Evolutionary conservation across 2,797 vertebrate species (phyloP).

Genomic region (Gallinago nigripennis): DNA sequence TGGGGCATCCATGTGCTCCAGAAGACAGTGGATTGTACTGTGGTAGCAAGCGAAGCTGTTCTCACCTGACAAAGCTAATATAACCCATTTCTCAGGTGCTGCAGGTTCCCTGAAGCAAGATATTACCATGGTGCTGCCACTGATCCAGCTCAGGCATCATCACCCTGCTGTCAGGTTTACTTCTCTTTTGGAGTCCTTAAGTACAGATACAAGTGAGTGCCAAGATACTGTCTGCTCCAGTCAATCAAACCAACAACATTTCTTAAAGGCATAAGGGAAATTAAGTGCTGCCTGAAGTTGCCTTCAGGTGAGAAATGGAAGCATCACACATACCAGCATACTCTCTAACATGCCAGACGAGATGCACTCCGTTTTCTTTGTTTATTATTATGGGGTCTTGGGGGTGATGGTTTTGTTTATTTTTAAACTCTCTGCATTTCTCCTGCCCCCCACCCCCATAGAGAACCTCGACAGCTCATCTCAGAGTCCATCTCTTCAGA

Average conservation of each 20-base stretch:
- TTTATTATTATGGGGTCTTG: rapidly evolving
- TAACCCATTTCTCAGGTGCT: background rate
- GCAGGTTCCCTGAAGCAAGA: background rate
- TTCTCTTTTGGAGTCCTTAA: background rate
- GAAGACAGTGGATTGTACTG: background rate
- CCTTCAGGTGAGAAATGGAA: background rate
- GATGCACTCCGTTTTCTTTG: background rate
- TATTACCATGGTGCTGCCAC: background rate
- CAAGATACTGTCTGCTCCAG: background rate
- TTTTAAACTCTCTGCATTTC: background rate
- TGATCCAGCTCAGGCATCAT: background rate
- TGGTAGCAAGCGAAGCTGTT: background rate
- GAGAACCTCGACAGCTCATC: background rate
- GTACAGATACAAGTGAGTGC: background rate
- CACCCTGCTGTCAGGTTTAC: background rate
- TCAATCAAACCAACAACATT: background rate
- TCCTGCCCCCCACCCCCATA: rapidly evolving
- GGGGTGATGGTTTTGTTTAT: background rate
- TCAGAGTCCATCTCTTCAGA: background rate
- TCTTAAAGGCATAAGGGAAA: background rate
- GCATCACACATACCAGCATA: background rate
- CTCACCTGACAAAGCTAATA: background rate
- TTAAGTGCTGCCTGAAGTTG: background rate
- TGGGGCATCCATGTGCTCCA: background rate
- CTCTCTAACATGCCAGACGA: background rate